Evolutionary conservation across 2,888 invertebrate genomes (phyloP), one percentile per base, ranked within the genome.

Genomic region (Lingula anatina): DNA sequence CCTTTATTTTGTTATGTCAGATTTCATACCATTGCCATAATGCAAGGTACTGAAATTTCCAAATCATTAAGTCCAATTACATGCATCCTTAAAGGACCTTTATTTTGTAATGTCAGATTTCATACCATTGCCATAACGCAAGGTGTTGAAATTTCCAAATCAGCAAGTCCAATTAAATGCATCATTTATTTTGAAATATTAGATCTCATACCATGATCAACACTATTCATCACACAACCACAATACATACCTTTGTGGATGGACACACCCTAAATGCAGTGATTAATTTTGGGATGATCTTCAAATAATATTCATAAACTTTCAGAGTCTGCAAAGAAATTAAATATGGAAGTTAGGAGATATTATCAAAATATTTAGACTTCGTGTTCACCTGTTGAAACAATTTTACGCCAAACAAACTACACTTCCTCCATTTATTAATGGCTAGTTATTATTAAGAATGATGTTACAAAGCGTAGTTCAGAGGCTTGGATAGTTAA

Each of bases 251-350:
- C 83, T 93, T 94, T 46, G 94, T 94, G 54, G 92, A 92, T 21
- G 94, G 94, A 74, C 93, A 93, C 48, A 95, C 83, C 35, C 94
- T 83, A 80, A 92, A 94, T 35, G 92, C 90, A 52, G 88, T 89
- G 64, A 94, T 83, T 65, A 92, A 83, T 79, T 91, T 93, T 47
- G 92, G 93, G 70, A 94, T 90, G 75, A 95, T 88, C 80, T 90
- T 91, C 64, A 94, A 81, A 63, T 93, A 84, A 82, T 90, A 89
- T 80, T 95, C 94, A 80, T 93, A 93, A 68, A 95, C 84, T 50
- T 89, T 90, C 61, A 95, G 82, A n/a, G n/a, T n/a, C n/a, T n/a
- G n/a, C n/a, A n/a, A n/a, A n/a, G n/a, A n/a, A n/a, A n/a, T n/a
- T n/a, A n/a, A n/a, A n/a, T n/a, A n/a, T n/a, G n/a, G n/a, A n/a